These are phyloP conservation scores for Malurus alboscapulatus DNA, from an alignment of 2,113 vertebrate species.

Conservation along the genomic window DNA sequence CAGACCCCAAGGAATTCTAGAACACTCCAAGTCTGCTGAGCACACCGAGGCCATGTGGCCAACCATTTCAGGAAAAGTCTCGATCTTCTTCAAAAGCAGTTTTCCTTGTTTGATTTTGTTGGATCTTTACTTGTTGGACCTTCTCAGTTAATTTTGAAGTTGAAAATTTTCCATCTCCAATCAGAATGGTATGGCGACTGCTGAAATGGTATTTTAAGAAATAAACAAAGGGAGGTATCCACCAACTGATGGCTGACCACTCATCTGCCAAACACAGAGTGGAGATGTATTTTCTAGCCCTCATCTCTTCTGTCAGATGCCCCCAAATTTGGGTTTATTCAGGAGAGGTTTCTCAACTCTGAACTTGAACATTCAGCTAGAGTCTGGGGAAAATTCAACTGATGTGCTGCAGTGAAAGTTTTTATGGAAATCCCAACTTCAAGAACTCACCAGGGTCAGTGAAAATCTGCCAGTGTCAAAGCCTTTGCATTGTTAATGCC, in stretches of 20 bases:
- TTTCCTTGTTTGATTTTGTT: neutral
- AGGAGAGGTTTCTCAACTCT: neutral
- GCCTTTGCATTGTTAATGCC: neutral
- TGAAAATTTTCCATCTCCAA: neutral
- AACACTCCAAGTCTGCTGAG: neutral
- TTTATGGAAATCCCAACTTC: neutral
- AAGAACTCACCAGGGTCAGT: neutral
- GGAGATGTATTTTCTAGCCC: neutral
- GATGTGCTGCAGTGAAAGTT: neutral
- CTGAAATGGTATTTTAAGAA: neutral
- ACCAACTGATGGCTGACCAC: neutral
- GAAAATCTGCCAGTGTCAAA: neutral
- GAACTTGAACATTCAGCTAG: neutral
- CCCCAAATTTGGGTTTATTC: neutral
- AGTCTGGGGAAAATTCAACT: neutral
- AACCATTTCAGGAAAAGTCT: neutral
- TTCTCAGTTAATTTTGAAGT: neutral
- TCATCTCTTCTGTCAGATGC: neutral
- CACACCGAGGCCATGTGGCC: neutral
- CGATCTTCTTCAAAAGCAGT: neutral
- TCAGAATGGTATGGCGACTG: neutral
- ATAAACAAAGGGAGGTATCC: neutral
- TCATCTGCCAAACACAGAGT: neutral
- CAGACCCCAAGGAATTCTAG: neutral
- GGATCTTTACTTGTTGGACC: neutral